Conservation (phyloP, 2,113 vertebrate species). For the Lichenostomus cassidix region DNA sequence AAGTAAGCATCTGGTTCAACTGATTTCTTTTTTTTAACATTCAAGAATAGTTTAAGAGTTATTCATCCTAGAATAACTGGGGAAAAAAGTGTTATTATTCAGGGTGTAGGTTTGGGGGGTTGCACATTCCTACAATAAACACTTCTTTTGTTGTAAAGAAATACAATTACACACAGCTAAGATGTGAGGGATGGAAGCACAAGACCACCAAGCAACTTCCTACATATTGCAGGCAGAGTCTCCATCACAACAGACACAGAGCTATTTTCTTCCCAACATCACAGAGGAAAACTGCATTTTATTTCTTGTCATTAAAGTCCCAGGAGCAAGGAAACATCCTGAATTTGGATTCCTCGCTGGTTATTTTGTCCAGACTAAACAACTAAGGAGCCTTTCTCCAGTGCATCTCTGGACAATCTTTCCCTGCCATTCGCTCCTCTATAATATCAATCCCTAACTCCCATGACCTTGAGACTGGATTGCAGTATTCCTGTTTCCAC, state of each 20-base stretch:
- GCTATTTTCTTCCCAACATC: background rate
- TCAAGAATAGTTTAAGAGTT: conserved; percentile 58
- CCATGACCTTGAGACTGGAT: background rate
- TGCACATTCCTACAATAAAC: background rate
- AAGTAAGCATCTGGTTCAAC: conserved; percentile 68
- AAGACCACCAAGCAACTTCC: background rate
- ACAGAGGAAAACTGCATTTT: background rate
- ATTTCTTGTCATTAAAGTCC: background rate
- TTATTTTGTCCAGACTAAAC: background rate
- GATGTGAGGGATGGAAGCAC: background rate
- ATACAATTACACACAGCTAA: background rate
- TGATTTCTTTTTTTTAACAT: background rate
- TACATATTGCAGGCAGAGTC: background rate
- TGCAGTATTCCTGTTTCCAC: background rate
- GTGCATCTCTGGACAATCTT: background rate
- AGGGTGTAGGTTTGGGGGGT: background rate
- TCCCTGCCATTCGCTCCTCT: background rate
- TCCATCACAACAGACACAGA: background rate
- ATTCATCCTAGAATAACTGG: conserved; percentile 48
- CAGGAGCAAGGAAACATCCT: background rate
- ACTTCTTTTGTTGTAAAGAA: background rate
- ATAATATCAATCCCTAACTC: background rate
- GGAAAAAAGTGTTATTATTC: background rate
- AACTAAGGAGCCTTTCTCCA: background rate
- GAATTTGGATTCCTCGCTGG: background rate